Base-by-base conservation (phyloP, 2,888 invertebrate genomes). In the Agriopis marginaria region DNA sequence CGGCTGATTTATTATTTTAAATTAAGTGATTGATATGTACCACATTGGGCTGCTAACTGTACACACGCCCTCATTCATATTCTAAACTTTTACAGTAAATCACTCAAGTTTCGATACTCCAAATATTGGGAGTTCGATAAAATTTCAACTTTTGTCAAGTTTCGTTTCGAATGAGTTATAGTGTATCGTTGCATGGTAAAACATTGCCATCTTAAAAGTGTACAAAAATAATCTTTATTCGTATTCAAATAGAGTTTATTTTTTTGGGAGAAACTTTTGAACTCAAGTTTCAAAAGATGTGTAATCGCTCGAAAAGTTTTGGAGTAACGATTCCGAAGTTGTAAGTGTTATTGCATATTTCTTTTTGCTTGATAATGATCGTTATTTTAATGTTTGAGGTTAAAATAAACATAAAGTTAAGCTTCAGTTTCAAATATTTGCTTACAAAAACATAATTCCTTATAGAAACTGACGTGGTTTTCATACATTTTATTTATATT, bases 141-240 rank as follows among this genome's bases (percentile, higher is more conserved):
- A 89, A 86, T 87, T 86, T 84, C 81, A 86, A 88, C 83, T 89
- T 87, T 86, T 87, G 85, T 84, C 87, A 84, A 87, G 82, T 85
- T 82, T 32, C 32, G 63, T 77, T 68, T 74, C 71, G 76, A 82
- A 78, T 87, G 88, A 87, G 82, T 87, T 87, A 88, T 88, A 80
- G 82, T 79, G 80, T 64, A 74, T 68, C 58, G 67, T 51, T 71
- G 71, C 64, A 67, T 71, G 54, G 58, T 62, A 69, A 70, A 72
- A 66, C 70, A 60, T 40, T 60, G 8, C 47, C 4, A 39, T 6
- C 2, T 17, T 8, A 10, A 14, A 6, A 23, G 8, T 12, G 44
- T 12, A n/a, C 59, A 40, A 64, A 23, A 55, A 1, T 7, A 3
- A n/a, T n/a, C 56, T 50, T 14, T 64, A 56, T 64, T 47, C 14